Evolutionary conservation across 1,140 invertebrate genomes (phyloP).

Genomic region (Drosophila azteca): DNA sequence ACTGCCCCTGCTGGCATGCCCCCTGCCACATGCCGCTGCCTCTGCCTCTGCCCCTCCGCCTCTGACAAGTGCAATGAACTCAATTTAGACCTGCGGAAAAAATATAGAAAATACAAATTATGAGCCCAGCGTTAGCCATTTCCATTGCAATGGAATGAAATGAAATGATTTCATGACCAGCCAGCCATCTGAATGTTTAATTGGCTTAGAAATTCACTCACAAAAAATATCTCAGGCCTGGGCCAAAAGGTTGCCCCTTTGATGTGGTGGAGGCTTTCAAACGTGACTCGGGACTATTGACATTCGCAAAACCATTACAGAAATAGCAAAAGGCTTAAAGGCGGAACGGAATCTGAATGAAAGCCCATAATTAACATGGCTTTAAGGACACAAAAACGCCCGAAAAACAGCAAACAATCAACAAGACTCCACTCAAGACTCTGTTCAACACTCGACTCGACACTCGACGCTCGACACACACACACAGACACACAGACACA

Average conservation of each 20-base stretch:
- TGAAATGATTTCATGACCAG: conserved; percentile 47
- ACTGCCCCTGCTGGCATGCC: conserved; percentile 27
- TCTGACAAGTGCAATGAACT: conserved; percentile 73
- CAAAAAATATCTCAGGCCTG: conserved; percentile 23
- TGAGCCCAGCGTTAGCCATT: conserved; percentile 65
- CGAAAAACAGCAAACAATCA: conserved; percentile 6
- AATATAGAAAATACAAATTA: conserved; percentile 49
- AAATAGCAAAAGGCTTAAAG: conserved; percentile 35
- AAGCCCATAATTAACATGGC: conserved; percentile 54
- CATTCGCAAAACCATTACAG: conserved; percentile 14
- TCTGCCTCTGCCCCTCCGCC: conserved; percentile 34
- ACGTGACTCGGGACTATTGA: conserved; percentile 28
- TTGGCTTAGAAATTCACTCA: conserved; percentile 51
- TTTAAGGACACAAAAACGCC: conserved; percentile 39
- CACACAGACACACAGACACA: conserved; percentile 32
- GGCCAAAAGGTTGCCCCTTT: conserved; percentile 25
- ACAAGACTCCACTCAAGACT: conserved; percentile 16
- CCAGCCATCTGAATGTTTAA: conserved; percentile 68
- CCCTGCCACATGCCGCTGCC: no score
- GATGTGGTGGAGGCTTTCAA: conserved; percentile 42
- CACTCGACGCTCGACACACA: conserved; percentile 41
- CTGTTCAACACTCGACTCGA: conserved; percentile 41
- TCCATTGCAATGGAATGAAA: conserved; percentile 52
- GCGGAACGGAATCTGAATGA: conserved; percentile 26
- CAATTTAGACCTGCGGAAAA: conserved; percentile 54